Evolutionary conservation across 2,113 vertebrate species (phyloP), one percentile per base, ranked within the genome.

Genomic region (Tragelaphus scriptus): DNA sequence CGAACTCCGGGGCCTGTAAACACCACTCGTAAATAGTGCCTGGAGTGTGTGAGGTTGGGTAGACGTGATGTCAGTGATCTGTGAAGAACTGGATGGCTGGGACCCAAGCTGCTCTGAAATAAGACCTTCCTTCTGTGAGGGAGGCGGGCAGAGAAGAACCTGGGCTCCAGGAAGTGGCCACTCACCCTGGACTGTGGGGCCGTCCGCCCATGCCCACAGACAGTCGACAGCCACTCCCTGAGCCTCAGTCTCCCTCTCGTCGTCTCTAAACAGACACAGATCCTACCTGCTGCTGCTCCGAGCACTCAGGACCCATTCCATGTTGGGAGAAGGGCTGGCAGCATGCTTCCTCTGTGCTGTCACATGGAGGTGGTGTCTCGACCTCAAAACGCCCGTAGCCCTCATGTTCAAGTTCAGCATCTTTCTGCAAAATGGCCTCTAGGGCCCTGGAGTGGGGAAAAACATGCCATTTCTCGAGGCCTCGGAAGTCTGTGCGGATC

Each of bases 1-100:
- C 36, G 3, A 84, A 84, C 85, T 95, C 97, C 88, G 98, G 84
- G 88, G 86, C 94, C 75, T 94, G 79, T 97, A 96, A 98, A 93
- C 95, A 95, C 85, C 53, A 90, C 65, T 97, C 49, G 23, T 96
- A 93, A 95, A 92, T 77, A 90, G 94, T 96, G 40, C 28, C 68
- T 95, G 71, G 91, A 95, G 90, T 84, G 90, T 84, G 95, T 89
- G 92, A 98, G 77, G 77, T 16, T 95, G 96, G 95, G 59, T 96
- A 97, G 97, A 97, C 40, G 79, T 97, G 91, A 95, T 96, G 95
- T 97, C 85, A 86, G 17, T 90, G 91, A 75, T 56, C 91, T 36
- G 77, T 55, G 55, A 86, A 95, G 88, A 80, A 53, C 1, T 85
- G 96, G 47, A 88, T 65, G 86, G 65, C n/a, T 3, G 9, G 49